Base-by-base conservation (phyloP, 2,888 invertebrate species). In the Panorpa germanica region DNA sequence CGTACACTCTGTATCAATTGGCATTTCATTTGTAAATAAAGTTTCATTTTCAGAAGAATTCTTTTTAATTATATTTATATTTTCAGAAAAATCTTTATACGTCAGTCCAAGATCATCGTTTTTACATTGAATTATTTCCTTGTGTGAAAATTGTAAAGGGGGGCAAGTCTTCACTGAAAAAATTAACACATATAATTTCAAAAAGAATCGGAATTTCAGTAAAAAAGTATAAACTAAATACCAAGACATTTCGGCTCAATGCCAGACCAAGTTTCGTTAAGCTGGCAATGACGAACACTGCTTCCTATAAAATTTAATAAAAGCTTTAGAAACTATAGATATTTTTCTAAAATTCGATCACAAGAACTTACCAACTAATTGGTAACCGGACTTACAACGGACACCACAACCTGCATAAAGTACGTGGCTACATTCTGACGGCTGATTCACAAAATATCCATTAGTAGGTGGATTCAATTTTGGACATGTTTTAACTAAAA, bases 321-420 rank as follows among this genome's bases (percentile, higher is more conserved):
- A 23, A 17, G 5, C 9, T 14, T 14, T 14, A 12, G n/a, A 8
- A 22, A 21, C 4, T 23, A 20, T 28, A 4, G n/a, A 19, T 4
- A 29, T 22, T 29, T 26, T 20, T 15, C 7, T 4, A 10, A 11
- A 20, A 15, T 25, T 20, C 12, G 12, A n/a, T 11, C 18, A 3
- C 11, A 7, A 4, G 11, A 22, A n/a, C 14, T 48, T 47, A 47
- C 68, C 45, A 38, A 45, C 41, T 43, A 56, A 41, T 45, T 57
- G 49, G 45, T 66, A 75, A 2, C 75, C 74, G 15, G 69, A 63
- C 40, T 63, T 59, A 43, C 75, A 76, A 24, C 69, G 53, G 5
- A 70, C 55, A 1, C 73, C 74, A 46, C 74, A 75, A 1, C 71
- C 73, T n/a, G 70, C 70, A 44, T 73, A 69, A 28, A 72, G 55